These are phyloP conservation scores for Lates japonicus DNA, from an alignment of 2,797 vertebrate genomes.

Conservation along the genomic window DNA sequence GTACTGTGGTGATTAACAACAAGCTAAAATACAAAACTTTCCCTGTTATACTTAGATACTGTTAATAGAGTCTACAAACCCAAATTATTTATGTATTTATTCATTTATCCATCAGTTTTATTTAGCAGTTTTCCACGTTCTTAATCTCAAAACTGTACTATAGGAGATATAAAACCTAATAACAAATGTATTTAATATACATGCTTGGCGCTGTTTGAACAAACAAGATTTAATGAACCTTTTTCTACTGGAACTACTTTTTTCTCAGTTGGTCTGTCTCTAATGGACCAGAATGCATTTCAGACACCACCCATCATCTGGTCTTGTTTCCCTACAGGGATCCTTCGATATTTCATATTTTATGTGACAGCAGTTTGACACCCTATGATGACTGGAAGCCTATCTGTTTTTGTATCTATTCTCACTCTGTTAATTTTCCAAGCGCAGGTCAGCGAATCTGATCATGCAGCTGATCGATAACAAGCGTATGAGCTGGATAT, in stretches of 20 bases:
- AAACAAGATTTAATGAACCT: slow-evolving; percentile 29
- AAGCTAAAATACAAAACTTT: slow-evolving; percentile 33
- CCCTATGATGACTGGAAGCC: slow-evolving; percentile 44
- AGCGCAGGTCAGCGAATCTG: slow-evolving; percentile 37
- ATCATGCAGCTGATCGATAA: slow-evolving; percentile 70
- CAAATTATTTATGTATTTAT: slow-evolving; percentile 42
- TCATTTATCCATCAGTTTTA: slow-evolving; percentile 38
- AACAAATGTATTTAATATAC: slow-evolving; percentile 60
- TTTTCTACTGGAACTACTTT: slow-evolving; percentile 28
- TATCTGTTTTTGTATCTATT: background rate
- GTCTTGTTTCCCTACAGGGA: background rate
- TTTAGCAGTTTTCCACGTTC: slow-evolving; percentile 30
- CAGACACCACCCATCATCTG: background rate
- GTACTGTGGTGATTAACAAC: slow-evolving; percentile 34
- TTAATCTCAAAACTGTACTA: slow-evolving; percentile 24
- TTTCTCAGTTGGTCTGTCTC: background rate
- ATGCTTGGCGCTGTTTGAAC: slow-evolving; percentile 56
- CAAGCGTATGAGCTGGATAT: slow-evolving; percentile 75
- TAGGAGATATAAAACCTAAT: slow-evolving; percentile 37
- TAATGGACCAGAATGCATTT: slow-evolving; percentile 20
- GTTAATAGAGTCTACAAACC: slow-evolving; percentile 14
- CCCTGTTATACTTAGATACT: slow-evolving; percentile 33
- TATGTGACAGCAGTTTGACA: slow-evolving; percentile 49
- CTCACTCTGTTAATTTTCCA: background rate
- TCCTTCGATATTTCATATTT: slow-evolving; percentile 26